Percentiles rank a stretch among this genome's conserved stretches.
Evolutionary conservation across 2,888 invertebrate genomes (phyloP).

Genomic region (Xanthorhoe designata): DNA sequence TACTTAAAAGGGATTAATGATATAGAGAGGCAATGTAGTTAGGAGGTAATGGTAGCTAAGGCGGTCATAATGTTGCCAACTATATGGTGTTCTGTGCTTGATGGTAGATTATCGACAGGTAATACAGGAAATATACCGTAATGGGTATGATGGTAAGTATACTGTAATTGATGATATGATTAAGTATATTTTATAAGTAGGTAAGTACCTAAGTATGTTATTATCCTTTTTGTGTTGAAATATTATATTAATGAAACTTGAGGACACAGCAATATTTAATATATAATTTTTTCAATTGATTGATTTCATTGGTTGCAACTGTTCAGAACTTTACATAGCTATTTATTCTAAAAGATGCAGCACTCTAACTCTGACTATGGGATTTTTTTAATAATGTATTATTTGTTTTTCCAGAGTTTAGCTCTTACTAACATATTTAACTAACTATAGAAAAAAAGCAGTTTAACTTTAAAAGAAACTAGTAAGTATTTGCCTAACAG

Average conservation of each 20-base stretch:
- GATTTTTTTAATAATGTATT: too few species aligned
- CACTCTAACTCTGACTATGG: too few species aligned
- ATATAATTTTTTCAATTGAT: too few species aligned
- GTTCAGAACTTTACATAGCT: too few species aligned
- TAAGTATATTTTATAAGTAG: background rate
- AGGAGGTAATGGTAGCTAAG: slow-evolving; percentile 26
- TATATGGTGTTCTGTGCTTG: slow-evolving; percentile 27
- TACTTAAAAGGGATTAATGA: slow-evolving; percentile 18
- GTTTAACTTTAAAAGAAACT: too few species aligned
- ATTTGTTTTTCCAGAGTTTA: too few species aligned
- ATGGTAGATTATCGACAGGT: slow-evolving; percentile 34
- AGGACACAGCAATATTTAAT: background rate
- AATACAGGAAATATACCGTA: slow-evolving; percentile 37
- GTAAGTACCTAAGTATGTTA: background rate
- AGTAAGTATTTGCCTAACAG: background rate
- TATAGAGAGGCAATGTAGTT: slow-evolving; percentile 12
- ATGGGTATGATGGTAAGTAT: slow-evolving; percentile 28
- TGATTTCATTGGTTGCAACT: too few species aligned
- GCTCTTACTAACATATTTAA: too few species aligned
- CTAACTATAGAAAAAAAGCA: too few species aligned
- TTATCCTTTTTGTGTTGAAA: background rate
- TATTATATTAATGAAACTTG: background rate
- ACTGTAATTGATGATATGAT: slow-evolving; percentile 24
- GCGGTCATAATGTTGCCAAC: slow-evolving; percentile 21
- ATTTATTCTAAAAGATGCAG: too few species aligned